Evolutionary conservation across 2,113 vertebrate genomes (phyloP).

Genomic region (Furnarius figulus): DNA sequence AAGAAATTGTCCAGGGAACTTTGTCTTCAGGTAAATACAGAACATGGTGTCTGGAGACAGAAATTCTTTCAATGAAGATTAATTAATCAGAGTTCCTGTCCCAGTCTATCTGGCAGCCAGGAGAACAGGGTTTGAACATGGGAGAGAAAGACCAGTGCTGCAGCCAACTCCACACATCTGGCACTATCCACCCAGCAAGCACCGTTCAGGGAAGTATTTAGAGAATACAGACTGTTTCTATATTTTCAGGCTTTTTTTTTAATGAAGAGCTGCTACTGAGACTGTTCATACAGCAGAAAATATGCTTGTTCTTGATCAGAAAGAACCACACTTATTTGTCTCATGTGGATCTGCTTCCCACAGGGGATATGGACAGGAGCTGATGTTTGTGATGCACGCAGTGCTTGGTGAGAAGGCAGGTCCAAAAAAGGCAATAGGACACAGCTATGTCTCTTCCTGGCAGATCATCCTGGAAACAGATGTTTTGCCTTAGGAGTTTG

Average conservation of each 20-base stretch:
- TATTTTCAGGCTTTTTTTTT: not conserved
- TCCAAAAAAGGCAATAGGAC: not conserved
- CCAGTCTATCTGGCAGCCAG: not conserved
- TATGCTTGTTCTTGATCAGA: not conserved
- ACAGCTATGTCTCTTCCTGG: not conserved
- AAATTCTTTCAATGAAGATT: slow-evolving; percentile 62
- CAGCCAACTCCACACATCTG: rapidly evolving
- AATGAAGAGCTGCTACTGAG: not conserved
- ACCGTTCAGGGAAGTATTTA: not conserved
- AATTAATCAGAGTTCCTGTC: slow-evolving; percentile 43
- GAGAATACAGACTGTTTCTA: not conserved
- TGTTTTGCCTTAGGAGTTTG: slow-evolving; percentile 11
- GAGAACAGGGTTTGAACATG: not conserved
- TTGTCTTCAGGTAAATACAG: slow-evolving; percentile 68
- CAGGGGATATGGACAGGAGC: not conserved
- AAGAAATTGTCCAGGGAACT: slow-evolving; percentile 58
- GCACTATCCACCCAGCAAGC: not conserved
- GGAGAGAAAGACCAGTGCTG: not conserved
- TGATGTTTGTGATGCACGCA: not conserved
- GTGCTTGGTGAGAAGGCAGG: not conserved
- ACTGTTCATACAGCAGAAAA: not conserved
- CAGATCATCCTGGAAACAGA: slow-evolving; percentile 15
- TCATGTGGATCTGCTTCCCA: not conserved
- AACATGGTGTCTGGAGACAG: slow-evolving; percentile 59
- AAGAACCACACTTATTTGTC: not conserved